Evolutionary conservation across 2,888 invertebrate genomes (phyloP).

Genomic region (Diogma glabrata): DNA sequence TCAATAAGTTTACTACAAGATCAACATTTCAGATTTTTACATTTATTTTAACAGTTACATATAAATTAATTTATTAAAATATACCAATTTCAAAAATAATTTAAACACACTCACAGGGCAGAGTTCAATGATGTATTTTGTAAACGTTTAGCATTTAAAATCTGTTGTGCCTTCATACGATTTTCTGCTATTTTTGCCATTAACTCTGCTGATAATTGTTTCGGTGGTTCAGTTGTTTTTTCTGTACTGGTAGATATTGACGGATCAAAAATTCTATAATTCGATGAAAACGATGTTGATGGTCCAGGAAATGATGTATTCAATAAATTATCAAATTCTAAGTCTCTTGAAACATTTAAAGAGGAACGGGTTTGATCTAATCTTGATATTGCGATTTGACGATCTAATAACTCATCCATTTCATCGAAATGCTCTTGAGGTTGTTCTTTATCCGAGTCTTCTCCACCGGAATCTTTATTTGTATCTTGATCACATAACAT

Average conservation of each 20-base stretch:
- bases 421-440: conserved; percentile 44
- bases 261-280: not conserved
- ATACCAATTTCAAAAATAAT: too few species aligned
- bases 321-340: conserved; percentile 19
- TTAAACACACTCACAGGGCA: too few species aligned
- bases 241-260: not conserved
- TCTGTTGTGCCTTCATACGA: conserved; percentile 50
- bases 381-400: conserved; percentile 48
- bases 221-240: conserved; percentile 3
- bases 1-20: too few species aligned
- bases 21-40: too few species aligned
- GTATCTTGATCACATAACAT: conserved; percentile 37
- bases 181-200: conserved; percentile 57
- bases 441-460: conserved; percentile 18
- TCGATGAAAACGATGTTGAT: conserved; percentile 26
- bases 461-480: conserved; percentile 22
- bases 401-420: conserved; percentile 50
- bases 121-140: not conserved
- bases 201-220: conserved; percentile 46
- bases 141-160: conserved; percentile 19
- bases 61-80: too few species aligned
- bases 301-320: conserved; percentile 28
- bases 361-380: conserved; percentile 19
- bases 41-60: too few species aligned
- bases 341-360: conserved; percentile 14